Base-by-base conservation (phyloP, 2,888 invertebrate genomes). In the Caenorhabditis doughertyi region DNA sequence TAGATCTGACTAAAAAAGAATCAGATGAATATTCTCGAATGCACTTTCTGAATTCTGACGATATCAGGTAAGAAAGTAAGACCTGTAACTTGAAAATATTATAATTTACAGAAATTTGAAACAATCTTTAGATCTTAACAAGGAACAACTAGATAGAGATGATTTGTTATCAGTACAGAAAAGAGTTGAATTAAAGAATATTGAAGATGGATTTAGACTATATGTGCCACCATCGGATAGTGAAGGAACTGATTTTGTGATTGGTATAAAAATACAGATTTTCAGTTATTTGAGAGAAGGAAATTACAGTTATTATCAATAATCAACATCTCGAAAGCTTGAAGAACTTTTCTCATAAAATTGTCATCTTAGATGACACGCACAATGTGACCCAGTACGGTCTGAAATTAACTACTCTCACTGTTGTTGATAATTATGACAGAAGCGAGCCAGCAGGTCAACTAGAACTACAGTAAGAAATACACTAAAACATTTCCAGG, bases 351-450 rank as follows among this genome's bases (percentile, higher is more conserved):
- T 56, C 56, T 25, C 29, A 56, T n/a, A 25, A 29, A 5, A 16
- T 56, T 5, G 11, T 56, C 9, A 9, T 56, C 4, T 11, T 56
- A 4, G 56, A 56, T 25, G 56, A 56, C 56, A 56, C 56, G 13
- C 27, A 25, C 29, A 56, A 56, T 56, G 29, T 56, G 5, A 29
- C 29, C 29, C 21, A 9, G 13, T 56, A 56, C 56, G n/a, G 29
- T 5, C n/a, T 56, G 29, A 56, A 56, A 29, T n/a, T 56, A 9
- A 58, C 58, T 3, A 58, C 58, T 11, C 8, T 58, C 9, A 39
- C 39, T n/a, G 58, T 58, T 16, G 11, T 58, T 13, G 58, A 58
- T 21, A 32, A 58, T 18, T 39, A 7, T n/a, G 58, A 58, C 21
- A 58, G 13, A 39, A 21, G 39, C 2, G 55, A 56, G n/a, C 27